Conservation (phyloP, 30 jellyfish, hydroid and myxozoan genomes). For the Hydra vulgaris region DNA sequence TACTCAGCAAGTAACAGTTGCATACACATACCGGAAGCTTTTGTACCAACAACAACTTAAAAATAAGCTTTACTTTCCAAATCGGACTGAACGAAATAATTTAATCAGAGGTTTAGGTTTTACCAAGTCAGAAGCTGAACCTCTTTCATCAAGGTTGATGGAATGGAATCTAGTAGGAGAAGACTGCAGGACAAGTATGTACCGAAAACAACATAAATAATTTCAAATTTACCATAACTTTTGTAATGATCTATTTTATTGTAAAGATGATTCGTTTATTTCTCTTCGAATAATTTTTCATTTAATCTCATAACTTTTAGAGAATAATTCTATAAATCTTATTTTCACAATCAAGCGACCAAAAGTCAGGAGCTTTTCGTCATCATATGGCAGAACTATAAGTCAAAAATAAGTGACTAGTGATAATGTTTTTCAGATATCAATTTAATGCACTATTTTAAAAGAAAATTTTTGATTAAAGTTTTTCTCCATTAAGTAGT, state of each 20-base stretch:
- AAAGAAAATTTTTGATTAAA: too few species aligned
- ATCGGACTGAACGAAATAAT: neutral
- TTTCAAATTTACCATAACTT: neutral
- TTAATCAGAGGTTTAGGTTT: neutral
- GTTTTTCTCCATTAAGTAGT: too few species aligned
- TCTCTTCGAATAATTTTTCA: too few species aligned
- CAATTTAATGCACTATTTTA: too few species aligned
- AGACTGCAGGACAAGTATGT: neutral
- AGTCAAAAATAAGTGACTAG: too few species aligned
- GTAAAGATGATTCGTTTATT: neutral
- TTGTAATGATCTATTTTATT: neutral
- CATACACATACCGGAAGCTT: neutral
- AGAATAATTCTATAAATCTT: too few species aligned
- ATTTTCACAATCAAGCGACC: too few species aligned
- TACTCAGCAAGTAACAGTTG: too few species aligned
- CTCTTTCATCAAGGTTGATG: neutral
- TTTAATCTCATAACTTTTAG: too few species aligned
- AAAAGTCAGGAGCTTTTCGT: too few species aligned
- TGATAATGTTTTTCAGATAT: too few species aligned
- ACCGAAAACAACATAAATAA: neutral
- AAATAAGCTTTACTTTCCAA: neutral
- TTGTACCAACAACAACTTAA: neutral
- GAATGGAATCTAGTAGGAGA: neutral
- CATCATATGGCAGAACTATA: too few species aligned
- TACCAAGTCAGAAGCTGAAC: neutral